phyloP scores from a whole-genome alignment of 2,888 invertebrate genomes.

The Sinhomidia bicolor region DNA sequence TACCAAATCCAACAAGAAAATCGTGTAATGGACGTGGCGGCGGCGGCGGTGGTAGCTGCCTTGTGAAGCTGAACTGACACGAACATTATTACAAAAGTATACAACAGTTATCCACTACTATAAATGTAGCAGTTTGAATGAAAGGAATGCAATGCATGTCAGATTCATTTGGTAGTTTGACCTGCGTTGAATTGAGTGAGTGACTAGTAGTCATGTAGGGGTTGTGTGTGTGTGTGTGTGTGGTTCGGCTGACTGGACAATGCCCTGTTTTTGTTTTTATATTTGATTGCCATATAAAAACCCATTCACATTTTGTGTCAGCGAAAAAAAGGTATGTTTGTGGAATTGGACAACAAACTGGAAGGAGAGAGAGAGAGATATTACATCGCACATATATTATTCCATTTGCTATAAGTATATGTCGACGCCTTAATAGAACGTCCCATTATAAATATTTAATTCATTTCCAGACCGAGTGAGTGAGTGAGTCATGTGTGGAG shows the following conservation, averaged over 20 bases:
- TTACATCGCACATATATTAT: neutral
- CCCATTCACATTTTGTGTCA: neutral
- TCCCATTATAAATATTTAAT: conserved; percentile 23
- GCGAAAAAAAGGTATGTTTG: neutral
- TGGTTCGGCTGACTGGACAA: conserved; percentile 17
- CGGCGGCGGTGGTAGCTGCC: no score
- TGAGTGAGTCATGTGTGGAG: neutral
- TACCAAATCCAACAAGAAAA: conserved; percentile 28
- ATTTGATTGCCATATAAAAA: conserved; percentile 23
- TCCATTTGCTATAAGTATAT: neutral
- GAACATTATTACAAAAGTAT: no score
- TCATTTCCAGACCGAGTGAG: neutral
- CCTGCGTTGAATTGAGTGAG: conserved; percentile 20
- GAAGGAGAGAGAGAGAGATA: neutral
- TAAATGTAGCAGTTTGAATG: neutral
- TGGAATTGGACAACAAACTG: no score
- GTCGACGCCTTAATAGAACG: neutral
- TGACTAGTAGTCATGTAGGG: conserved; percentile 16
- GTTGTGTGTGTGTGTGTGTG: no score
- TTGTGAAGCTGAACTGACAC: conserved; percentile 27
- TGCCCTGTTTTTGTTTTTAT: conserved; percentile 8
- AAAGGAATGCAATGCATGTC: conserved; percentile 38
- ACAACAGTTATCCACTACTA: neutral
- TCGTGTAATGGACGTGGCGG: conserved; percentile 19
- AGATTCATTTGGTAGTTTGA: conserved; percentile 44